Percentiles rank a stretch among this genome's conserved stretches.
phyloP scores from a whole-genome alignment of 2,888 invertebrate genomes.

The Lochmaea capreae region DNA sequence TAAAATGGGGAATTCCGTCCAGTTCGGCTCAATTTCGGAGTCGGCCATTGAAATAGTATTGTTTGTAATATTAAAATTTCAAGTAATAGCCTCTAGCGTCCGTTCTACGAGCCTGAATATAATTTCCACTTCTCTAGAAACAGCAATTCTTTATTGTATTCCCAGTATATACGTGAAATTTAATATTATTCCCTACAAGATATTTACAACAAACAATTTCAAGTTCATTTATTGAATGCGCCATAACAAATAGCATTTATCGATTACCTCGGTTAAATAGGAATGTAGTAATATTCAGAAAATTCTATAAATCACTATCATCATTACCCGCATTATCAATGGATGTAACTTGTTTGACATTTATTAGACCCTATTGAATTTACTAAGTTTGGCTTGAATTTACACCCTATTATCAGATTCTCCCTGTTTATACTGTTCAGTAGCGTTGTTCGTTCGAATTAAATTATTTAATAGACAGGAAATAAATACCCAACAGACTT shows the following conservation, averaged over 20 bases:
- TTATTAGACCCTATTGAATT: constrained; percentile 44
- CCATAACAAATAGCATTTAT: background rate
- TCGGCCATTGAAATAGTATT: no score
- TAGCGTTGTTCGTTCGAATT: background rate
- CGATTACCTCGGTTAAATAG: background rate
- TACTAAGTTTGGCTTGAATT: constrained; percentile 43
- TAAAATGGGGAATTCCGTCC: no score
- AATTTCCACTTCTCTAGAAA: no score
- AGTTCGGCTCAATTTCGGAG: no score
- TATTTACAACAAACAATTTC: background rate
- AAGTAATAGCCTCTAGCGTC: no score
- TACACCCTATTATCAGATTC: constrained; percentile 40
- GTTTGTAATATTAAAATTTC: no score
- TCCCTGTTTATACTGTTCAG: constrained; percentile 27
- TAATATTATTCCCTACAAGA: background rate
- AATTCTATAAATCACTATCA: constrained; percentile 37
- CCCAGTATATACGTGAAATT: no score
- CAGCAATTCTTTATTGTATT: no score
- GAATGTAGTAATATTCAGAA: constrained; percentile 23
- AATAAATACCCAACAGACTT: background rate
- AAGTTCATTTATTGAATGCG: background rate
- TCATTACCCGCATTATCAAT: constrained; percentile 43
- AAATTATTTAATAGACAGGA: constrained; percentile 1
- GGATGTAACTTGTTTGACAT: constrained; percentile 45
- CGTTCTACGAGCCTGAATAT: no score